phyloP scores from a whole-genome alignment of 2,797 vertebrate genomes.

The Otolemur crassicaudatus region DNA sequence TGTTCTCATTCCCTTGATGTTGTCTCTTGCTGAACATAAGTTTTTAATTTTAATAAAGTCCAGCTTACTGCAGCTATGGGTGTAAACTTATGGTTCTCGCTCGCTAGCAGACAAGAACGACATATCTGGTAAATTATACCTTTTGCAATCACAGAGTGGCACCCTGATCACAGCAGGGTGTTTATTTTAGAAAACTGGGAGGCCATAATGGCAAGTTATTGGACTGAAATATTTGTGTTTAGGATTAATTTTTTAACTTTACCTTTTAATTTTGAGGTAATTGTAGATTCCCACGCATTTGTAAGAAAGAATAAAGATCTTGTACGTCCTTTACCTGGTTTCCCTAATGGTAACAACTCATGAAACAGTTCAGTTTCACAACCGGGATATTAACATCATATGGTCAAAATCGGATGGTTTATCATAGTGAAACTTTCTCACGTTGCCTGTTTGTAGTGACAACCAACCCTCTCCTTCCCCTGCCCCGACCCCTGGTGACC shows the following conservation, averaged over 20 bases:
- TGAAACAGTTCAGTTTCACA: background rate
- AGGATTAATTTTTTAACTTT: background rate
- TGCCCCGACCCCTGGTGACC: background rate
- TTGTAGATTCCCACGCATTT: background rate
- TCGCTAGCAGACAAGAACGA: background rate
- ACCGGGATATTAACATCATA: background rate
- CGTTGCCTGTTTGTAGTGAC: background rate
- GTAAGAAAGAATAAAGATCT: background rate
- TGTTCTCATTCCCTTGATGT: background rate
- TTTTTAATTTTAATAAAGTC: slow-evolving; percentile 33
- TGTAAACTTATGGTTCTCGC: background rate
- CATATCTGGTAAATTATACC: background rate
- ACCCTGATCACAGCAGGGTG: background rate
- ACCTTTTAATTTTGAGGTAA: slow-evolving; percentile 16
- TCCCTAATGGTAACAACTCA: background rate
- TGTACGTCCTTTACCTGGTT: background rate
- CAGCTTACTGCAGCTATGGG: background rate
- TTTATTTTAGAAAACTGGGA: background rate
- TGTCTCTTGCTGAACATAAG: background rate
- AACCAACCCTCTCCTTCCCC: background rate
- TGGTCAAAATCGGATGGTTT: background rate
- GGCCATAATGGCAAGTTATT: background rate
- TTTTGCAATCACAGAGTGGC: background rate
- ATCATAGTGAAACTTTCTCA: background rate
- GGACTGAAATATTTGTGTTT: slow-evolving; percentile 15